Evolutionary conservation across 2,888 invertebrate species (phyloP).

Genomic region (Drosophila gaucha): DNA sequence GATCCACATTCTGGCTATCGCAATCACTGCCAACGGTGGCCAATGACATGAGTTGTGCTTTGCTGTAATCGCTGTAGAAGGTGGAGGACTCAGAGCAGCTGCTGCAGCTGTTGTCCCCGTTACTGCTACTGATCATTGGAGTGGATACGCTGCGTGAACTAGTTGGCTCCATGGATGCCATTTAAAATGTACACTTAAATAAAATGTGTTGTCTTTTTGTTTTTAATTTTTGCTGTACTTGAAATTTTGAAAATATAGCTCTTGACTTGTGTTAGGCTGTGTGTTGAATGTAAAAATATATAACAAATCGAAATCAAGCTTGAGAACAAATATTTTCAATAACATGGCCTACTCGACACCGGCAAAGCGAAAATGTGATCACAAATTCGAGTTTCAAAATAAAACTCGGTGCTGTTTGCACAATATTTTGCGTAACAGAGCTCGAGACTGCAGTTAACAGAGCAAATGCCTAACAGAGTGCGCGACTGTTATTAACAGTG

Average conservation of each 20-base stretch:
- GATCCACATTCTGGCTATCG: neutral
- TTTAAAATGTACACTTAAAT: neutral
- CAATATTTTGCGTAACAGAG: neutral
- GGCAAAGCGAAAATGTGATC: too few relatives aligned
- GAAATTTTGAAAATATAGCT: neutral
- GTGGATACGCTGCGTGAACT: neutral
- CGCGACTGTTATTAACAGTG: neutral
- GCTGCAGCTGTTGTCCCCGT: neutral
- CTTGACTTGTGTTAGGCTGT: neutral
- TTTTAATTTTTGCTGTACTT: neutral
- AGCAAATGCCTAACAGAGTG: neutral
- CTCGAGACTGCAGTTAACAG: too few relatives aligned
- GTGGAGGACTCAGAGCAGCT: neutral
- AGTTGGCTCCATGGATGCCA: neutral
- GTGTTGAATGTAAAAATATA: too few relatives aligned
- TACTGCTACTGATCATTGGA: neutral
- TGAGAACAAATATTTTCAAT: too few relatives aligned
- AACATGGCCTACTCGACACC: conserved; percentile 1
- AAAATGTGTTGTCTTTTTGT: neutral
- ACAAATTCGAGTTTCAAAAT: neutral
- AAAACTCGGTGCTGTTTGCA: too few relatives aligned
- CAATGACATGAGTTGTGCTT: rapidly evolving
- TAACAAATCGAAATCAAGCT: too few relatives aligned
- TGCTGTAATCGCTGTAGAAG: neutral
- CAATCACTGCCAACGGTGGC: too few relatives aligned